These are phyloP conservation scores for Brassicogethes aeneus DNA, from an alignment of 2,888 invertebrate species.

Conservation along the genomic window DNA sequence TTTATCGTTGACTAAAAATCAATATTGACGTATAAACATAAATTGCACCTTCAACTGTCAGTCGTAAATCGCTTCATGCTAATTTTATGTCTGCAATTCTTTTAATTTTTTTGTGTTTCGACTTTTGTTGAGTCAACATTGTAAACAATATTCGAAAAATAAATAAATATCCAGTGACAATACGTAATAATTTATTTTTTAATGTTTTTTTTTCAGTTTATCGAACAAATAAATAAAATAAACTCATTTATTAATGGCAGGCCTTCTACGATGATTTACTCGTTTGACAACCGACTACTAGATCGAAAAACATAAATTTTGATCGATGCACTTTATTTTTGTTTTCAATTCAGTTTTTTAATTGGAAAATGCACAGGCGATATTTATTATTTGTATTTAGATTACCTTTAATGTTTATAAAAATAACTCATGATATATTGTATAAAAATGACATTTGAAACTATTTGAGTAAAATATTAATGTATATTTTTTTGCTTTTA, in stretches of 20 bases:
- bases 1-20: slow-evolving; percentile 17
- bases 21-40: slow-evolving; percentile 18
- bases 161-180: neutral
- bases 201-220: neutral
- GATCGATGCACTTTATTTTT: neutral
- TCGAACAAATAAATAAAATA: neutral
- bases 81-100: slow-evolving; percentile 12
- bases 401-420: too few species aligned
- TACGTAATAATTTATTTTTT: slow-evolving; percentile 1
- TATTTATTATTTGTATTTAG: too few species aligned
- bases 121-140: neutral
- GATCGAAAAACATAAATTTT: neutral
- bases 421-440: too few species aligned
- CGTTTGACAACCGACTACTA: neutral
- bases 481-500: too few species aligned
- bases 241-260: neutral
- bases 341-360: neutral
- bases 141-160: neutral
- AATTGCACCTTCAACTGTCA: slow-evolving; percentile 19
- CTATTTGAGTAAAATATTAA: too few species aligned
- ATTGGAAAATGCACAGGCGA: neutral
- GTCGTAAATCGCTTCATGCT: slow-evolving; percentile 16
- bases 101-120: neutral
- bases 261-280: neutral
- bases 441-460: too few species aligned